These are phyloP conservation scores for Zelleria hepariella DNA, from an alignment of 2,888 invertebrate species.

Conservation along the genomic window DNA sequence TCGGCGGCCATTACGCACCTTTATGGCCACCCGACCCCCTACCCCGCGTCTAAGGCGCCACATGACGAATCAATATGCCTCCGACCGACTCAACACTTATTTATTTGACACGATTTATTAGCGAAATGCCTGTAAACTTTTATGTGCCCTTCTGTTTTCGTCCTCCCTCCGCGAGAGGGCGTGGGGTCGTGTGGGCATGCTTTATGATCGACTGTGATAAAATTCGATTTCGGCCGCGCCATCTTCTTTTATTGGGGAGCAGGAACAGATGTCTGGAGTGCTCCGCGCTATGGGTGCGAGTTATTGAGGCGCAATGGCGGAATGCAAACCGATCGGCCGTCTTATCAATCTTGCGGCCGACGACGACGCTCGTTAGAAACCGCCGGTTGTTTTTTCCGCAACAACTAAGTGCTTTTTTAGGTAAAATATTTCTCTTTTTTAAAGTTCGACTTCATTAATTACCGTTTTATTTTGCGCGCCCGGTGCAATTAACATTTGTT, in stretches of 20 bases:
- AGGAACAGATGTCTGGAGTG: conserved; percentile 49
- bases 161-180: conserved; percentile 16
- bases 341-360: not conserved
- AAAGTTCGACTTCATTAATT: conserved; percentile 52
- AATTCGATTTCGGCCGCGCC: conserved; percentile 37
- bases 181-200: conserved; percentile 31
- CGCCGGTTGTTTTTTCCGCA: not conserved
- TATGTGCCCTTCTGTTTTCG: conserved; percentile 51
- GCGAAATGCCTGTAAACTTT: conserved; percentile 70
- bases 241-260: conserved; percentile 54
- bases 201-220: conserved; percentile 66
- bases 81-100: conserved; percentile 72
- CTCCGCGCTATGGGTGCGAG: not conserved
- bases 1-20: conserved; percentile 82
- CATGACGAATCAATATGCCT: conserved; percentile 73
- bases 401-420: conserved; percentile 1
- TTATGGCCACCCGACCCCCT: conserved; percentile 72
- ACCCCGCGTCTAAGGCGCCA: conserved; percentile 57
- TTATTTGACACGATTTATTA: conserved; percentile 72
- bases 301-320: conserved; percentile 1
- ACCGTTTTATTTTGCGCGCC: conserved; percentile 47
- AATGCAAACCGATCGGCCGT: not conserved
- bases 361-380: not conserved
- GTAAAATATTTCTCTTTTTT: conserved; percentile 23
- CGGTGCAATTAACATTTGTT: conserved; percentile 58